Evolutionary conservation across 2,113 vertebrate species (phyloP), one percentile per base, ranked within the genome.

Genomic region (Ivindomyrus marchei): DNA sequence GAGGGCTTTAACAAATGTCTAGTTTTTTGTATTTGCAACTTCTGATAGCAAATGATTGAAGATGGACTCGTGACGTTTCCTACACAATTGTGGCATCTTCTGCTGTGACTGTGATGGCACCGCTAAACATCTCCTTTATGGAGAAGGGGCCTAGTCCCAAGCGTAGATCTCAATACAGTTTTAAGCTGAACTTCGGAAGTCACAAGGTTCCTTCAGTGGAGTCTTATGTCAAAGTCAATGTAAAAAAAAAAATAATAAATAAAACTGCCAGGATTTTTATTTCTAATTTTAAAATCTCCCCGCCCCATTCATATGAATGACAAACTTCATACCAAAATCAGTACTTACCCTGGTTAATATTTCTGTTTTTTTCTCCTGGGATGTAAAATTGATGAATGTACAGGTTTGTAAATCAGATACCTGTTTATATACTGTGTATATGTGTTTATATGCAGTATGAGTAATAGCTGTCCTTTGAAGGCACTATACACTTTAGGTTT

Each of bases 321-420:
- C 45, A 91, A 91, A 90, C 91, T 36, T 91, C 92, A 91, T 90
- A 88, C 91, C 89, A 90, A 89, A 90, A 90, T 89, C 83, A 86
- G 42, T n/a, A 87, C 89, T 90, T 90, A 92, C 92, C 92, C 92
- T 93, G 90, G 91, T 91, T 92, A 92, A 91, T 94, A 94, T 92
- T 94, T 94, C 90, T 94, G 90, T 89, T 83, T 92, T 90, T 93
- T 93, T 50, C 93, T 47, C 92, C 93, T 93, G 94, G 95, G 95
- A 96, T 96, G 96, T 96, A 95, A 94, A 95, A 95, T 93, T 95
- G 92, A 94, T 95, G 94, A 96, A 95, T 96, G 95, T 96, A 95
- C 95, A 96, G 94, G 93, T 94, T 94, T 95, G 95, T 96, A 96
- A 96, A 95, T 95, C 94, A 95, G 95, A 95, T 94, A 95, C 95